Base-by-base conservation (phyloP, 2,797 vertebrate genomes). In the Halcyon chelicuti region DNA sequence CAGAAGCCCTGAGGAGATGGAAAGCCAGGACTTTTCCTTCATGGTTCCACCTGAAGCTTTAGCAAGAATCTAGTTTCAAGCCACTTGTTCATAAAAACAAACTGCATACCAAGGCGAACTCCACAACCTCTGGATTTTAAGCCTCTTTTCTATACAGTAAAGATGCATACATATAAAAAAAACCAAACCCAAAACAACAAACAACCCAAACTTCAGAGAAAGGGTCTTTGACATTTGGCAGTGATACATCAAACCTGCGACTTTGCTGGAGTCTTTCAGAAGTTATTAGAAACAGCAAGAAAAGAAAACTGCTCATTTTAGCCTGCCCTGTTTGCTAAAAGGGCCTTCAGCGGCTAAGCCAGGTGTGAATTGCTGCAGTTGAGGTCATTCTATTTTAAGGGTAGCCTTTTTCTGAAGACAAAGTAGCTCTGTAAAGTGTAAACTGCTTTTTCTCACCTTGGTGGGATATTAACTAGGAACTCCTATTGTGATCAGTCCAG, bases 401-500 rank as follows among this genome's bases (percentile, higher is more conserved):
- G 44, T 13, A 93, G 22, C 3, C 6, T 77, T 72, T 82, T 97
- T 89, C 74, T 74, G 76, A 91, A 65, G 58, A 67, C 35, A 78
- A 67, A 62, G 9, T 61, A 40, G n/a, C 26, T 90, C 35, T 71
- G 31, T 66, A 57, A 88, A 86, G 47, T 49, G 51, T 52, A 89
- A 91, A 94, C 68, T 74, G 28, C n/a, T 87, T 94, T 92, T 91
- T 91, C 68, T 80, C 78, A 86, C 73, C 88, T 76, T 85, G 46
- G 14, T 86, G 62, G 46, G 78, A 58, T 77, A 85, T 76, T 89
- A 93, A 42, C 44, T 83, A 46, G 49, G 37, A 91, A 49, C 9
- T 62, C 12, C 47, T 72, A 22, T 78, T 7, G 5, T 62, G 28
- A 57, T 84, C 39, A 40, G 40, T 37, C 15, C 28, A 68, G 51